A percentile compares a stretch with the other conserved stretches of the same genome.
Conservation (phyloP, 2,797 vertebrate species). For the Acipenser ruthenus region DNA sequence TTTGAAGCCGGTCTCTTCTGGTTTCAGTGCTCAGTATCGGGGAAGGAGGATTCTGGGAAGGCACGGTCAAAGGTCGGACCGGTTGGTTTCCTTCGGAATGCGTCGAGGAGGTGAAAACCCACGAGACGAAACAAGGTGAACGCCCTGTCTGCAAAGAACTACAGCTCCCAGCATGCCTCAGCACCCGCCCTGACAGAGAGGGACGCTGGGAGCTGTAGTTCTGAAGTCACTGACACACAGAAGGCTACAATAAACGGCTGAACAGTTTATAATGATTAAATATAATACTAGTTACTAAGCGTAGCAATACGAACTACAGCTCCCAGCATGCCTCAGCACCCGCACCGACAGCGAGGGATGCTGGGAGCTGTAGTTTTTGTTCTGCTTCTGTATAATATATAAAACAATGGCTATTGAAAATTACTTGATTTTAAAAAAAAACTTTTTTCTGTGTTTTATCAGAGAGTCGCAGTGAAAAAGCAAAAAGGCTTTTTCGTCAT, state of each 20-base stretch:
- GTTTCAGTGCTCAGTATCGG: constrained; percentile 78
- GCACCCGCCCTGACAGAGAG: too few relatives aligned
- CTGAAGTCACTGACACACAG: constrained; percentile 3
- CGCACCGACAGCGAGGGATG: too few relatives aligned
- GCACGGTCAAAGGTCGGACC: constrained; percentile 77
- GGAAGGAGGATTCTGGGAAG: constrained; percentile 91
- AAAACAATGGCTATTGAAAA: too few relatives aligned
- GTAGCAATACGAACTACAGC: too few relatives aligned
- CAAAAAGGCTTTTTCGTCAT: constrained; percentile 84
- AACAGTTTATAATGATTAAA: too few relatives aligned
- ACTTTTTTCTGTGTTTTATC: constrained; percentile 17
- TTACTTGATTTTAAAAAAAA: constrained; percentile 19
- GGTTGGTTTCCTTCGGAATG: constrained; percentile 92
- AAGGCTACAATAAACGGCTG: too few relatives aligned
- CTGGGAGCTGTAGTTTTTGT: too few relatives aligned
- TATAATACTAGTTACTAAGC: too few relatives aligned
- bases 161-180: neutral
- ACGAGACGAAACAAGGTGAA: constrained; percentile 74
- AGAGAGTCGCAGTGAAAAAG: constrained; percentile 78
- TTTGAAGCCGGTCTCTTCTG: constrained; percentile 17
- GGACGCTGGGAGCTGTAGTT: neutral
- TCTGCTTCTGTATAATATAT: too few relatives aligned
- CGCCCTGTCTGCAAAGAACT: constrained; percentile 54
- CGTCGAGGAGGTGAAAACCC: constrained; percentile 75
- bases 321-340: too few relatives aligned